phyloP scores from a whole-genome alignment of 2,888 invertebrate genomes.

The Anagyrus pseudococci region DNA sequence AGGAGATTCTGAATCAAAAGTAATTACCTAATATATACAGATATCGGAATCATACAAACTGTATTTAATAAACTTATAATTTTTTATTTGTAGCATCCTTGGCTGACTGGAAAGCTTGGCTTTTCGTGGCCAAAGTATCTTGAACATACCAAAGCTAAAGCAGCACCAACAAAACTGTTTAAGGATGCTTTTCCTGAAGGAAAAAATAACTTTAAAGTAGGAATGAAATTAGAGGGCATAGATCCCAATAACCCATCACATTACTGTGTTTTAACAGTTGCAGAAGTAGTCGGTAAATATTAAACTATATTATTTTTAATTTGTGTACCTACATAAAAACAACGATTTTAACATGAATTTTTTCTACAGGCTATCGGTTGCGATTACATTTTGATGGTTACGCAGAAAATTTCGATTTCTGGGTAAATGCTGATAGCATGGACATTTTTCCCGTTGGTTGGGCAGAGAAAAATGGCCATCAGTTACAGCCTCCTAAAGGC shows the following conservation, averaged over 20 bases:
- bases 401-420: constrained; percentile 87
- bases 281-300: constrained; percentile 69
- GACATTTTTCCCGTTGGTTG: constrained; percentile 94
- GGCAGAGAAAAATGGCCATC: constrained; percentile 84
- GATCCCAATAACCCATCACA: constrained; percentile 91
- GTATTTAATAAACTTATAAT: constrained; percentile 17
- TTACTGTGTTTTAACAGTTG: constrained; percentile 87
- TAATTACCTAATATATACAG: too few relatives aligned
- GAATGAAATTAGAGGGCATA: constrained; percentile 92
- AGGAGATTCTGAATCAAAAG: constrained; percentile 52
- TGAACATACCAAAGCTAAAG: constrained; percentile 74
- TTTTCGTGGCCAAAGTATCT: constrained; percentile 83
- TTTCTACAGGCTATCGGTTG: constrained; percentile 74
- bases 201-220: constrained; percentile 80
- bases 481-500: constrained; percentile 80
- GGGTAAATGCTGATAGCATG: constrained; percentile 90
- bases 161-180: constrained; percentile 80
- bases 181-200: constrained; percentile 78
- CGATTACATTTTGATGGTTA: constrained; percentile 93
- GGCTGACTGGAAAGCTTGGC: constrained; percentile 75
- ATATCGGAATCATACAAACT: too few relatives aligned
- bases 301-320: not conserved
- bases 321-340: not conserved
- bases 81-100: constrained; percentile 65
- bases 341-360: constrained; percentile 12